Evolutionary conservation across 2,797 vertebrate genomes (phyloP).

Genomic region (Sitta carolinensis): DNA sequence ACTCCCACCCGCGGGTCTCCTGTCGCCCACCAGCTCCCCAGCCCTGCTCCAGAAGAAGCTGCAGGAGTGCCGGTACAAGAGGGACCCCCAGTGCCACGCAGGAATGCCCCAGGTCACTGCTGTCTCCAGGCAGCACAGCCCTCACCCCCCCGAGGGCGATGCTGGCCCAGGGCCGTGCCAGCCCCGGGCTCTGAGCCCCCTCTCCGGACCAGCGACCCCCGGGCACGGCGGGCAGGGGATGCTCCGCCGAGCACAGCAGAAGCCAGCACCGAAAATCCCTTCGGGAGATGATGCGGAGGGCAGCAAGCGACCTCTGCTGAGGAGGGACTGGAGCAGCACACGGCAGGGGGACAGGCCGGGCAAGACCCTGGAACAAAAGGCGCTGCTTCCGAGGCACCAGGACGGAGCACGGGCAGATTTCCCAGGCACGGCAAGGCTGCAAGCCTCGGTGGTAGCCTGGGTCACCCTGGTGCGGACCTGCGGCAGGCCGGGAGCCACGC

Average conservation of each 20-base stretch:
- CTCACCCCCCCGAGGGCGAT: too few species aligned
- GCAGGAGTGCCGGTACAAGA: not conserved
- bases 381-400: not conserved
- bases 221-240: too few species aligned
- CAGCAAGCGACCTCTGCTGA: constrained; percentile 65
- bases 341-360: not conserved
- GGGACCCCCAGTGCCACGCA: accelerated
- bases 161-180: not conserved
- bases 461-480: accelerated
- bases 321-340: constrained; percentile 35
- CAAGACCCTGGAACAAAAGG: constrained; percentile 26
- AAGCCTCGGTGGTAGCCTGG: not conserved
- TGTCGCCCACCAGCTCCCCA: not conserved
- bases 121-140: not conserved
- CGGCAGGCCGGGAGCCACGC: accelerated
- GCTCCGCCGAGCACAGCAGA: not conserved
- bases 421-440: not conserved
- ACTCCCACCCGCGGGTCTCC: not conserved
- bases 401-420: not conserved
- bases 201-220: not conserved
- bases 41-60: not conserved
- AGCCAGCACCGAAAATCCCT: not conserved
- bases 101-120: not conserved
- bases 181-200: not conserved
- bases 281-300: not conserved